Conservation (phyloP, 2,888 invertebrate species). For the Gortyna flavago region DNA sequence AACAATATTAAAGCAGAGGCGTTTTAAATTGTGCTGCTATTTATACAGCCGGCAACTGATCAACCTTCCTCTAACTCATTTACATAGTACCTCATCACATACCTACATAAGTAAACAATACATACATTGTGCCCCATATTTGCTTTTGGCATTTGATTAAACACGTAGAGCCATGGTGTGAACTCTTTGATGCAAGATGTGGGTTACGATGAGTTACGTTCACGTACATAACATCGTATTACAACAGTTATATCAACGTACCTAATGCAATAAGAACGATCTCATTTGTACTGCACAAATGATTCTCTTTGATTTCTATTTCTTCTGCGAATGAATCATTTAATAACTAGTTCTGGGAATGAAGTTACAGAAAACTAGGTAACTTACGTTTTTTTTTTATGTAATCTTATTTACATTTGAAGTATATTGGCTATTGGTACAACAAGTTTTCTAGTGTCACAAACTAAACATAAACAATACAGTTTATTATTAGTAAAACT, state of each 20-base stretch:
- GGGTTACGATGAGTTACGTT: conserved; percentile 71
- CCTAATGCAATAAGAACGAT: conserved; percentile 55
- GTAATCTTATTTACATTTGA: conserved; percentile 21
- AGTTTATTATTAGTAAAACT: conserved; percentile 42
- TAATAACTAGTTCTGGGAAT: conserved; percentile 39
- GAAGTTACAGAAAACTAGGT: conserved; percentile 21
- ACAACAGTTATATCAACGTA: conserved; percentile 63
- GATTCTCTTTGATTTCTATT: conserved; percentile 54
- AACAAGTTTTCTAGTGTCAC: conserved; percentile 15
- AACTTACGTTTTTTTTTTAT: conserved; percentile 19
- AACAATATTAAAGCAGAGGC: conserved; percentile 70
- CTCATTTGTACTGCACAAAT: conserved; percentile 41
- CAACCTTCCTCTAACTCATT: conserved; percentile 76
- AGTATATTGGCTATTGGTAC: not conserved
- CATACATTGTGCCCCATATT: conserved; percentile 64
- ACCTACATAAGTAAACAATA: conserved; percentile 60
- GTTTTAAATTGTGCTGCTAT: conserved; percentile 72
- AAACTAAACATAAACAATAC: conserved; percentile 36
- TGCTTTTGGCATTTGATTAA: conserved; percentile 69
- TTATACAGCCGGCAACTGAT: conserved; percentile 80
- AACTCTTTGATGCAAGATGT: conserved; percentile 68
- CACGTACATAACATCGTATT: conserved; percentile 61
- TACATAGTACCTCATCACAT: conserved; percentile 74
- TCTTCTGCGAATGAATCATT: conserved; percentile 42
- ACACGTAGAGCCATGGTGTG: conserved; percentile 69